phyloP scores from a whole-genome alignment of 1,140 invertebrate genomes.

The Ceratoteleas bidentatus region DNA sequence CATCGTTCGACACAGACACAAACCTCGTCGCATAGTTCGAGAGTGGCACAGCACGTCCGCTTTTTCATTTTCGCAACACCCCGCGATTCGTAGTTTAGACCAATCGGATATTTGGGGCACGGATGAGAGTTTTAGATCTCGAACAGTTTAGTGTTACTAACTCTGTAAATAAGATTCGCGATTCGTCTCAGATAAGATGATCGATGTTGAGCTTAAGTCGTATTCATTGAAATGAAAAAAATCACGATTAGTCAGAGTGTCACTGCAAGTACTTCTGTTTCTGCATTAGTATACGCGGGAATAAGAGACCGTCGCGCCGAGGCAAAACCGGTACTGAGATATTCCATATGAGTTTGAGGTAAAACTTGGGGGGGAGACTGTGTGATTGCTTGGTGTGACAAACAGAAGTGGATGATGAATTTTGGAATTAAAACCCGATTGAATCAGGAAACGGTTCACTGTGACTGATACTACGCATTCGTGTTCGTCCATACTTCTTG shows the following conservation, averaged over 20 bases:
- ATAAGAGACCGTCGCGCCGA: slow-evolving; percentile 74
- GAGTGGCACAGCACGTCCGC: slow-evolving; percentile 70
- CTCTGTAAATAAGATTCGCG: slow-evolving; percentile 28
- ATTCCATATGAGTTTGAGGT: slow-evolving; percentile 82
- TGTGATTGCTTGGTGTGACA: slow-evolving; percentile 71
- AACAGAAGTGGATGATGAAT: slow-evolving; percentile 40
- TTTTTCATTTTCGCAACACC: slow-evolving; percentile 64
- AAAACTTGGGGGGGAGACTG: slow-evolving; percentile 64
- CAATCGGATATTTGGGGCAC: slow-evolving; percentile 35
- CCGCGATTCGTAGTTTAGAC: slow-evolving; percentile 26
- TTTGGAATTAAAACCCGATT: slow-evolving; percentile 1
- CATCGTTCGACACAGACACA: no score
- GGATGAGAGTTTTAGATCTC: slow-evolving; percentile 11
- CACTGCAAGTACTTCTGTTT: slow-evolving; percentile 60
- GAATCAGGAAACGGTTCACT: slow-evolving; percentile 42
- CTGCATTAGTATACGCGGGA: slow-evolving; percentile 73
- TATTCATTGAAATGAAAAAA: background rate
- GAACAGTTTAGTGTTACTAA: slow-evolving; percentile 16
- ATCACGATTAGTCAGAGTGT: slow-evolving; percentile 16
- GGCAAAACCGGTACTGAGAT: slow-evolving; percentile 81
- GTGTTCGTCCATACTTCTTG: slow-evolving; percentile 41
- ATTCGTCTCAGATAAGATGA: no score
- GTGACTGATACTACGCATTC: slow-evolving; percentile 33
- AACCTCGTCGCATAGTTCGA: slow-evolving; percentile 36
- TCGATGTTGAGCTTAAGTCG: no score